These are phyloP conservation scores for Pterocles gutturalis DNA, from an alignment of 2,113 vertebrate genomes.

Conservation along the genomic window DNA sequence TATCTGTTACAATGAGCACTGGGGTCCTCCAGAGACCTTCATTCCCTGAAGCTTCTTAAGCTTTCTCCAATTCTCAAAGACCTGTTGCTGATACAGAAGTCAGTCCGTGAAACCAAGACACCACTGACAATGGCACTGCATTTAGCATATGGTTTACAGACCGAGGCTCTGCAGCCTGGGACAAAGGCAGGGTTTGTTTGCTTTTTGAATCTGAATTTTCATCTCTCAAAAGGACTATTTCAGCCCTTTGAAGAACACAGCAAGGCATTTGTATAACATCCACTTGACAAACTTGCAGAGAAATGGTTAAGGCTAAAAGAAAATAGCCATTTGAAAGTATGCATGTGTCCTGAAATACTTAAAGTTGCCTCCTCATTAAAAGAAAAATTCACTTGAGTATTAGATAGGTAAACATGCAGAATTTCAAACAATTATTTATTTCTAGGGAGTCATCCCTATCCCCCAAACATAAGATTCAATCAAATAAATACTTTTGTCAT, in stretches of 20 bases:
- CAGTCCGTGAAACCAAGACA: not conserved
- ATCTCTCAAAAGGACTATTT: not conserved
- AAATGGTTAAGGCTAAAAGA: not conserved
- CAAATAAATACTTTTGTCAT: not conserved
- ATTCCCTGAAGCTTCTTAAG: constrained; percentile 15
- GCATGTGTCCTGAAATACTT: not conserved
- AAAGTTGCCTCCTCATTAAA: not conserved
- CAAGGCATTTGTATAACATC: not conserved
- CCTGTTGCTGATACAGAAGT: not conserved
- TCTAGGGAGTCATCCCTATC: not conserved
- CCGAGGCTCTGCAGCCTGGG: not conserved
- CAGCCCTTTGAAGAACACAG: not conserved
- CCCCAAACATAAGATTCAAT: not conserved
- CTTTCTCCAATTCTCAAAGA: not conserved
- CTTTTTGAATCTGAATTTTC: not conserved
- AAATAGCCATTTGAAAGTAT: not conserved
- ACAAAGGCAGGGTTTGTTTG: constrained; percentile 26
- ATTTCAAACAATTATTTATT: not conserved
- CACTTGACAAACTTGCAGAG: not conserved
- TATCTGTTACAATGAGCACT: not conserved
- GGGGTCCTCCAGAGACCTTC: not conserved
- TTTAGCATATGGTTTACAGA: not conserved
- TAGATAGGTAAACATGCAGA: not conserved
- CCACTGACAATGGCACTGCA: not conserved
- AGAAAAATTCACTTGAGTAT: not conserved